Percentiles rank a stretch among this genome's conserved stretches.
These are phyloP conservation scores for Incurvaria masculella DNA, from an alignment of 2,888 invertebrate species.

Conservation along the genomic window DNA sequence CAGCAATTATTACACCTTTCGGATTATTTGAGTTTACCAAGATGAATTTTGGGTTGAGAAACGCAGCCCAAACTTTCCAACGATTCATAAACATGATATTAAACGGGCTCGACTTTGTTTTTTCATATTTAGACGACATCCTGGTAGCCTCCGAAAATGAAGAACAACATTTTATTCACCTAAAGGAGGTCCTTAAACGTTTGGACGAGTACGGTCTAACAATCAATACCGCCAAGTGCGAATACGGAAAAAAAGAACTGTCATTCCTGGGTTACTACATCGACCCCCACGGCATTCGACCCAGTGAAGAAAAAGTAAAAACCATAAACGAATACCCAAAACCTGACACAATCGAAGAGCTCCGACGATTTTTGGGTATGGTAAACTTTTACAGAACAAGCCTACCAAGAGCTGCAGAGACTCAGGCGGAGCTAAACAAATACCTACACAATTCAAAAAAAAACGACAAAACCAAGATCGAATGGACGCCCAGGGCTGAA, in stretches of 20 bases:
- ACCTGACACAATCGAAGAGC: conserved; percentile 6
- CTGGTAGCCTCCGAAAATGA: background rate
- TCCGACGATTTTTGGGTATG: conserved; percentile 10
- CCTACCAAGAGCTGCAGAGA: conserved; percentile 8
- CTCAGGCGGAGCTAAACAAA: conserved; percentile 9
- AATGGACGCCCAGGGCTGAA: conserved; percentile 12
- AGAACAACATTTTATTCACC: conserved; percentile 8
- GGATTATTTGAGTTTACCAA: too few species aligned
- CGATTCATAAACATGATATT: conserved; percentile 4
- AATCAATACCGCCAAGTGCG: conserved; percentile 12
- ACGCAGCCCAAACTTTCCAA: too few species aligned
- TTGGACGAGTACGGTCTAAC: conserved; percentile 8
- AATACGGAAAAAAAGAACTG: conserved; percentile 10
- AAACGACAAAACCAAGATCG: conserved; percentile 16
- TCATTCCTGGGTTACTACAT: conserved; percentile 15
- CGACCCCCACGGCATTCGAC: conserved; percentile 12
- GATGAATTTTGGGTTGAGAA: too few species aligned
- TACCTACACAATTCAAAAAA: conserved; percentile 14
- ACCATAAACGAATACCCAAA: conserved; percentile 11
- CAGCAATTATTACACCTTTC: too few species aligned
- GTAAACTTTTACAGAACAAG: conserved; percentile 9
- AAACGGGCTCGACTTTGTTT: conserved; percentile 3
- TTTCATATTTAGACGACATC: conserved; percentile 6
- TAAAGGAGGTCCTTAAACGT: conserved; percentile 3
- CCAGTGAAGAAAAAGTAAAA: conserved; percentile 12